phyloP scores from a whole-genome alignment of 2,888 invertebrate genomes.

The Cepaea hortensis region DNA sequence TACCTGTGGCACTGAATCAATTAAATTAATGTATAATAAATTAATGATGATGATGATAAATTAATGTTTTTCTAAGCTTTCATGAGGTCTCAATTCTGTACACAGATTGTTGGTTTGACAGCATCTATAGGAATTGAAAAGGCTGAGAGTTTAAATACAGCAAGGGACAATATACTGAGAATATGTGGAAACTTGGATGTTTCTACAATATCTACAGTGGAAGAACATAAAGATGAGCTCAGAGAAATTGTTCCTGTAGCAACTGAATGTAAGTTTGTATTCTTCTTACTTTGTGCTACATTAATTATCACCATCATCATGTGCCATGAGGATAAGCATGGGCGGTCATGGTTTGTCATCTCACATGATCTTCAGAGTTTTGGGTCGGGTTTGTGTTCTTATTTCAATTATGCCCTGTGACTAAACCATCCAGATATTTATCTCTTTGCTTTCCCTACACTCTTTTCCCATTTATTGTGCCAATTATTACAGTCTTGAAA shows the following conservation, averaged over 20 bases:
- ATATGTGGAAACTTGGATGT: slow-evolving; percentile 66
- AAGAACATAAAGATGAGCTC: slow-evolving; percentile 56
- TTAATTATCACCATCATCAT: neutral
- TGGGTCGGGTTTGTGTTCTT: too few relatives aligned
- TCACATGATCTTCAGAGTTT: too few relatives aligned
- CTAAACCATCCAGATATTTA: too few relatives aligned
- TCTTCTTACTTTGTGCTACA: neutral
- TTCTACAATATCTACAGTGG: slow-evolving; percentile 58
- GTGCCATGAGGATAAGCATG: too few relatives aligned
- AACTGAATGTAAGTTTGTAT: slow-evolving; percentile 55
- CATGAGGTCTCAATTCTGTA: neutral
- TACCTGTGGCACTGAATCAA: too few relatives aligned
- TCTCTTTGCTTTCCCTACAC: too few relatives aligned
- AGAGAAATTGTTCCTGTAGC: slow-evolving; percentile 57
- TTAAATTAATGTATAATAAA: too few relatives aligned
- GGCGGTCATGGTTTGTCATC: too few relatives aligned
- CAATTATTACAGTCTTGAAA: neutral
- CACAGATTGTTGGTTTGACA: slow-evolving; percentile 74
- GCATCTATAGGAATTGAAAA: slow-evolving; percentile 72
- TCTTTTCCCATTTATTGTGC: too few relatives aligned
- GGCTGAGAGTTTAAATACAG: slow-evolving; percentile 60
- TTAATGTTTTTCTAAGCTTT: neutral
- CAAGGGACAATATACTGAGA: slow-evolving; percentile 66
- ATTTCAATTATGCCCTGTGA: too few relatives aligned
- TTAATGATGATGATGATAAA: too few relatives aligned